A percentile compares a stretch with the other conserved stretches of the same genome.
phyloP scores from a whole-genome alignment of 2,113 vertebrate genomes.

The Pseudorasbora parva region DNA sequence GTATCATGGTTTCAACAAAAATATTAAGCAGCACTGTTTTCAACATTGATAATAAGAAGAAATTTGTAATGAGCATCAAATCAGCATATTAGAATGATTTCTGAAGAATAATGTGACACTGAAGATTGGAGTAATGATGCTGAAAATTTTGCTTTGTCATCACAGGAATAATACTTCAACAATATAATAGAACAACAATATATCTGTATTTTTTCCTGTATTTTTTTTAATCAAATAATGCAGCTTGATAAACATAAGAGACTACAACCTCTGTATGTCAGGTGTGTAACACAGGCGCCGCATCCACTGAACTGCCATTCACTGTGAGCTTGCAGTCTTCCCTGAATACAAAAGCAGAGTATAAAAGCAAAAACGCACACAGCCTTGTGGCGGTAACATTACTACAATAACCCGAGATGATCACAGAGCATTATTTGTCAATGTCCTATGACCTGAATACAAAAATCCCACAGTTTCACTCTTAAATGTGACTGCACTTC shows the following conservation, averaged over 20 bases:
- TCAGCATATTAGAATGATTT: background rate
- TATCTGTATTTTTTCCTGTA: background rate
- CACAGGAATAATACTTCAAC: no score
- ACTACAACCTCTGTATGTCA: background rate
- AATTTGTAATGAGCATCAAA: no score
- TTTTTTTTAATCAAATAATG: background rate
- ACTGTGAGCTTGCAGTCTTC: conserved; percentile 14
- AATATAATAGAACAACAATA: background rate
- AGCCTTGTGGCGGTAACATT: background rate
- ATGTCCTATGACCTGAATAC: conserved; percentile 19
- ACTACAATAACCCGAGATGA: conserved; percentile 5
- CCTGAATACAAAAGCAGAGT: conserved; percentile 8
- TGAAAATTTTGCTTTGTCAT: no score
- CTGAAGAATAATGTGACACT: background rate
- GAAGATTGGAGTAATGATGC: no score
- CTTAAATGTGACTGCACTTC: background rate
- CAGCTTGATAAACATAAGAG: background rate
- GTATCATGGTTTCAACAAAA: no score
- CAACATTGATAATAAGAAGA: no score
- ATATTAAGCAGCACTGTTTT: no score
- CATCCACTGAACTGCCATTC: conserved; percentile 2
- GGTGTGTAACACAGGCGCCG: background rate
- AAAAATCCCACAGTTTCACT: background rate
- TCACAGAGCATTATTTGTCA: conserved; percentile 26
- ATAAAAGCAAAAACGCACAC: background rate